Base-by-base conservation (phyloP, 2,888 invertebrate genomes). In the Leuctra nigra region DNA sequence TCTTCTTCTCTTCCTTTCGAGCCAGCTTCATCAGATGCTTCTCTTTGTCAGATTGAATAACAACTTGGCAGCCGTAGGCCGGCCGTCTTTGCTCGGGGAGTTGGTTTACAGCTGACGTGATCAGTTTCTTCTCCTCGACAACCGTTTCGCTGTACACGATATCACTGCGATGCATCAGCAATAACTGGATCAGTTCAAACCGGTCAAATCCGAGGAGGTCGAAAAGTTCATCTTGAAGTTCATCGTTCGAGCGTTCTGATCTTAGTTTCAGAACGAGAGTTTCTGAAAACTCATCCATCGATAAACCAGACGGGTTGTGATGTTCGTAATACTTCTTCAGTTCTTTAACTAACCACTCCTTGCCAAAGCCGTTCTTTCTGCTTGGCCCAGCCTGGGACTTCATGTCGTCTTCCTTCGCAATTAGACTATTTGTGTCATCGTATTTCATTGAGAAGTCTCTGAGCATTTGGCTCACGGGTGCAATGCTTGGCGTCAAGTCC, bases 151-250 rank as follows among this genome's bases (percentile, higher is more conserved):
- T 50, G 33, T 46, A 16, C 11, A 61, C 56, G 38, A 59, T 60
- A 36, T 60, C 56, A 14, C 16, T 39, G 24, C 60, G 29, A 23
- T 60, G 58, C 6, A 54, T 29, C 6, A 91, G 70, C 59, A 91
- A 70, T 36, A 77, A 74, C 58, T 81, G 78, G 24, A 88, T 85
- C 57, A 91, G 76, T 66, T 90, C 89, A 69, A 91, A 83, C 65
- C 84, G 69, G 63, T 94, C 91, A 70, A 87, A 92, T 0, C 97
- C 97, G 22, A 94, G 76, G 3, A 95, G 73, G 66, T 97, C 96
- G 70, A 94, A 87, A 18, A 97, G 73, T 71, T 90, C 89, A 67
- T 86, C 86, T 69, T 91, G 86, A 59, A 91, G 73, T 65, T 87
- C 87, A 60, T 82, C 82, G 62, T 80, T 82, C 24, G 75, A 76